A percentile compares a stretch with the other conserved stretches of the same genome.
phyloP scores from a whole-genome alignment of 2,888 invertebrate species.

The Drosophila nr. fundita region DNA sequence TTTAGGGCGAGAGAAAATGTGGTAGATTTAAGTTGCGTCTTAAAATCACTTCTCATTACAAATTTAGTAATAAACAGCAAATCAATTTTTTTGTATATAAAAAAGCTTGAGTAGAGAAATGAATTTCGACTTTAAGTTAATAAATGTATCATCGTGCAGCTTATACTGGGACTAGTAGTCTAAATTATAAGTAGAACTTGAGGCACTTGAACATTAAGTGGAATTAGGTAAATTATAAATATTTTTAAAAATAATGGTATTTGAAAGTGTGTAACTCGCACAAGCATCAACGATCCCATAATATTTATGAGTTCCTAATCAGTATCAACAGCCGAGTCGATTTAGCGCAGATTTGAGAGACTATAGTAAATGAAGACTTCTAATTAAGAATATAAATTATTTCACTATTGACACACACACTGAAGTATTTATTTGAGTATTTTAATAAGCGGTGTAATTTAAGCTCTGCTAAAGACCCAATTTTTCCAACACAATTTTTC shows the following conservation, averaged over 20 bases:
- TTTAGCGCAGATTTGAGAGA: not conserved
- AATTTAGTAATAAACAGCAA: not conserved
- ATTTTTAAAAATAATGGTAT: not conserved
- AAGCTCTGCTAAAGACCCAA: not conserved
- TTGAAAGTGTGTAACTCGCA: too few relatives aligned
- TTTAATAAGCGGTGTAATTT: not conserved
- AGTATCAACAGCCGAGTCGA: not conserved
- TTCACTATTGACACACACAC: not conserved
- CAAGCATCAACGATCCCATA: not conserved
- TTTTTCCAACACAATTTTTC: not conserved
- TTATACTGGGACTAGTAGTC: not conserved
- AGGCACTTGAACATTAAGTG: not conserved
- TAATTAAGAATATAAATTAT: not conserved
- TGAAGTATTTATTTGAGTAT: not conserved
- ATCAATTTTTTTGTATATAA: not conserved
- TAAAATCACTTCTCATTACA: conserved; percentile 1
- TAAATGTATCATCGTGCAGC: not conserved
- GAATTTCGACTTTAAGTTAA: not conserved
- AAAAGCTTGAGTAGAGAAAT: not conserved
- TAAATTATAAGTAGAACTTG: not conserved
- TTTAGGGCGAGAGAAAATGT: conserved; percentile 4
- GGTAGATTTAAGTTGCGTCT: not conserved
- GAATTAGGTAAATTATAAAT: not conserved
- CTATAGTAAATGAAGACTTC: not conserved
- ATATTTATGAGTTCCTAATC: not conserved